phyloP scores from a whole-genome alignment of 2,113 vertebrate species.

The Protobothrops mucrosquamatus region DNA sequence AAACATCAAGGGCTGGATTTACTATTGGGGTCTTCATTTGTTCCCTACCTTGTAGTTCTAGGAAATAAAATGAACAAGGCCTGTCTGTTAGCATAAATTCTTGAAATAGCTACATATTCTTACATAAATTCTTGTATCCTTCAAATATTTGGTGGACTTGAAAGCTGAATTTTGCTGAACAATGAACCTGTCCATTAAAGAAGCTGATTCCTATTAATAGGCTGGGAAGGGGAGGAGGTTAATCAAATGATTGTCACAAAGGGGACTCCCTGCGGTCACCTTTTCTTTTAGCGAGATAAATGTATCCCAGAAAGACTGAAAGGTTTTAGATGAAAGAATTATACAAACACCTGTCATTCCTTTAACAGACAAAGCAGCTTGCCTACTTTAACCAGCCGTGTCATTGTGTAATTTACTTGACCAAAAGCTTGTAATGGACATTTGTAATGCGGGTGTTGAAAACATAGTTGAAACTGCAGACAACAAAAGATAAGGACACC shows the following conservation, averaged over 20 bases:
- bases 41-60: neutral
- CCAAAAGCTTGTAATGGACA: neutral
- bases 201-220: neutral
- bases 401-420: neutral
- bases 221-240: neutral
- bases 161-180: neutral
- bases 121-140: neutral
- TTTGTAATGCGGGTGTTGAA: conserved; percentile 18
- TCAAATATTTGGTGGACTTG: neutral
- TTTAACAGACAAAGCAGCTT: neutral
- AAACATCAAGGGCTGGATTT: neutral
- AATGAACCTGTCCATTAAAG: neutral
- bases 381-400: neutral
- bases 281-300: conserved; percentile 1
- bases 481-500: conserved; percentile 21
- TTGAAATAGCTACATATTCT: neutral
- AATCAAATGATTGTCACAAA: neutral
- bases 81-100: neutral
- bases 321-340: conserved; percentile 14
- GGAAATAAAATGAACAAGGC: neutral
- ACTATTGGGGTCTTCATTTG: neutral
- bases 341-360: conserved; percentile 15
- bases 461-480: neutral
- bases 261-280: neutral
- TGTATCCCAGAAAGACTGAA: neutral